A percentile compares a stretch with the other conserved stretches of the same genome.
Conservation (phyloP, 1,140 invertebrate genomes). For the Nylanderia fulva region DNA sequence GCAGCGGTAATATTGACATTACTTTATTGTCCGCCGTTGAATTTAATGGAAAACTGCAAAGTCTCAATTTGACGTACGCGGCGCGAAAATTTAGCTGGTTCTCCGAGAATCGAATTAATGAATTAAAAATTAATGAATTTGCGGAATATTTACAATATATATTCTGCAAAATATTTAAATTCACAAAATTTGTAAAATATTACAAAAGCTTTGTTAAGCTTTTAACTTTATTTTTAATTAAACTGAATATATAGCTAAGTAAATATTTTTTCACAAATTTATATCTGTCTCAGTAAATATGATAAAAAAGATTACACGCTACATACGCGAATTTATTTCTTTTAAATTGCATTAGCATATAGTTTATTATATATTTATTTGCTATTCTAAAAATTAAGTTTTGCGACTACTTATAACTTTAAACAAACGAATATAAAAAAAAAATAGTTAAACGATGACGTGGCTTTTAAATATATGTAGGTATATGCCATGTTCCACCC, state of each 20-base stretch:
- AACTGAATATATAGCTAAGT: conserved; percentile 2
- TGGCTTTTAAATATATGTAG: background rate
- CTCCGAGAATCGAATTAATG: background rate
- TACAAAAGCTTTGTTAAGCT: background rate
- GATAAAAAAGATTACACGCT: background rate
- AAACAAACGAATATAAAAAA: background rate
- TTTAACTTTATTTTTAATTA: conserved; percentile 11
- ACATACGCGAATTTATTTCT: background rate
- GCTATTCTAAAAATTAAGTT: background rate
- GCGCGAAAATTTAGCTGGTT: conserved; percentile 18
- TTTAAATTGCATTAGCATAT: background rate
- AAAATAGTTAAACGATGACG: conserved; percentile 5
- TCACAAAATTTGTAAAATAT: background rate
- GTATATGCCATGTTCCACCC: too few species aligned
- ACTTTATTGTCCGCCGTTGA: conserved; percentile 57
- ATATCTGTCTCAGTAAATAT: background rate
- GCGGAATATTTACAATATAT: conserved; percentile 38
- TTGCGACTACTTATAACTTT: background rate
- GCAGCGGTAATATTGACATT: conserved; percentile 67
- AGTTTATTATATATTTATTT: background rate
- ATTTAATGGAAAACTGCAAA: conserved; percentile 8
- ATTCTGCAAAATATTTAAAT: conserved; percentile 19
- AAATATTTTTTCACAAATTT: background rate
- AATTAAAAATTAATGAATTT: conserved; percentile 47
- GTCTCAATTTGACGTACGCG: conserved; percentile 31